Evolutionary conservation across 2,888 invertebrate genomes (phyloP).

Genomic region (Stomorhina lunata): DNA sequence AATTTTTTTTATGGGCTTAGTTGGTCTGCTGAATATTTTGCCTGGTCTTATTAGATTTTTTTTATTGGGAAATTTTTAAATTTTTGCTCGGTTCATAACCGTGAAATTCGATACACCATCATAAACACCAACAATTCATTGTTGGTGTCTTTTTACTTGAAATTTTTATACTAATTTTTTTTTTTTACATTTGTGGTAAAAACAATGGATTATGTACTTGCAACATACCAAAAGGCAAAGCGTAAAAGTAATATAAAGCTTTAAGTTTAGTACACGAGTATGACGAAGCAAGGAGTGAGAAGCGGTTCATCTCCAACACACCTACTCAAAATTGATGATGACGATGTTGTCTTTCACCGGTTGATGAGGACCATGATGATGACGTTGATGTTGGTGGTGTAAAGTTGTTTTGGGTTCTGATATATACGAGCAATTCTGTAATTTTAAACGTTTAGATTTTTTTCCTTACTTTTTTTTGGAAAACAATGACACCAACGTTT

Average conservation of each 20-base stretch:
- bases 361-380: neutral
- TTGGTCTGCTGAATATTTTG: neutral
- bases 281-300: constrained; percentile 26
- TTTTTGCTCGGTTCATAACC: constrained; percentile 55
- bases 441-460: constrained; percentile 19
- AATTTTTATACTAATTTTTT: neutral
- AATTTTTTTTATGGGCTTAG: neutral
- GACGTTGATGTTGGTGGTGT: constrained; percentile 18
- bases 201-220: constrained; percentile 50
- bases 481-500: constrained; percentile 47
- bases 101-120: constrained; percentile 63
- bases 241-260: neutral
- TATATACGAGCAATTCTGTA: constrained; percentile 15
- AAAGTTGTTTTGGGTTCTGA: constrained; percentile 3
- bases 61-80: neutral
- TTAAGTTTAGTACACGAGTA: constrained; percentile 14
- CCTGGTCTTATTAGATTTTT: neutral
- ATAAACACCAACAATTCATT: constrained; percentile 60
- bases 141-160: constrained; percentile 37
- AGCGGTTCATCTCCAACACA: constrained; percentile 32
- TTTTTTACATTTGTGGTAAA: constrained; percentile 25
- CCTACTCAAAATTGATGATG: constrained; percentile 52
- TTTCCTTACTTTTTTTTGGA: neutral
- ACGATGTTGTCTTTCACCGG: constrained; percentile 2
- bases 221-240: constrained; percentile 13